These are phyloP conservation scores for Pachyrhynchus sulphureomaculatus DNA, from an alignment of 1,140 invertebrate genomes.

Conservation along the genomic window DNA sequence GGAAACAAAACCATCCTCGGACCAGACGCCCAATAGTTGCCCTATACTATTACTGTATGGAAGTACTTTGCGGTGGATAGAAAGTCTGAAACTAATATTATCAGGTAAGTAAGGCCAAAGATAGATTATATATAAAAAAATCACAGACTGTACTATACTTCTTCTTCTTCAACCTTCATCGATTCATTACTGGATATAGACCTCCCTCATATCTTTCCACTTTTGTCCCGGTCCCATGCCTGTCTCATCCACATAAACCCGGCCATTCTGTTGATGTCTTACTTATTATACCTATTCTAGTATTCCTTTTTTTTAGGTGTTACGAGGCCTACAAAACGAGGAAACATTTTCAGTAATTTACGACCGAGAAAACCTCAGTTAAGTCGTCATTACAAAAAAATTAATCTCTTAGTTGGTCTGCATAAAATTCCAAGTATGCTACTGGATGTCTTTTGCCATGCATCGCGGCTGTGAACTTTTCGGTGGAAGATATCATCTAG, in stretches of 20 bases:
- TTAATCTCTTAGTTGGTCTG: constrained; percentile 81
- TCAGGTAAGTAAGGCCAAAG: constrained; percentile 57
- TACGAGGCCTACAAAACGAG: constrained; percentile 89
- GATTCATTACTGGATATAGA: no score
- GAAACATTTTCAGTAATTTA: constrained; percentile 82
- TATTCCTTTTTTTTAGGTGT: constrained; percentile 56
- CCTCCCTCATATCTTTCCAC: no score
- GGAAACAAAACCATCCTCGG: constrained; percentile 75
- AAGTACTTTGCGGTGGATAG: constrained; percentile 91
- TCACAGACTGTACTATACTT: no score
- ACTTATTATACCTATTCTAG: background rate
- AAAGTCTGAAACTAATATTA: constrained; percentile 94
- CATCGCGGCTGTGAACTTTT: constrained; percentile 90
- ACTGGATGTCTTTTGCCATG: constrained; percentile 98
- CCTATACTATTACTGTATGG: constrained; percentile 86
- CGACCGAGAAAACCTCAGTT: constrained; percentile 85
- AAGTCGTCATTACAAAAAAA: constrained; percentile 88
- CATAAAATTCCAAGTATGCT: constrained; percentile 92
- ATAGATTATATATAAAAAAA: no score
- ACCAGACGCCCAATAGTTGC: constrained; percentile 58
- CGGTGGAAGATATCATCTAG: constrained; percentile 83
- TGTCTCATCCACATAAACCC: no score
- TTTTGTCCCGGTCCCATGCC: no score
- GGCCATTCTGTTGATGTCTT: background rate
- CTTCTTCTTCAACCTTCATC: no score